Conservation (phyloP, 2,113 vertebrate species). For the Natator depressus region DNA sequence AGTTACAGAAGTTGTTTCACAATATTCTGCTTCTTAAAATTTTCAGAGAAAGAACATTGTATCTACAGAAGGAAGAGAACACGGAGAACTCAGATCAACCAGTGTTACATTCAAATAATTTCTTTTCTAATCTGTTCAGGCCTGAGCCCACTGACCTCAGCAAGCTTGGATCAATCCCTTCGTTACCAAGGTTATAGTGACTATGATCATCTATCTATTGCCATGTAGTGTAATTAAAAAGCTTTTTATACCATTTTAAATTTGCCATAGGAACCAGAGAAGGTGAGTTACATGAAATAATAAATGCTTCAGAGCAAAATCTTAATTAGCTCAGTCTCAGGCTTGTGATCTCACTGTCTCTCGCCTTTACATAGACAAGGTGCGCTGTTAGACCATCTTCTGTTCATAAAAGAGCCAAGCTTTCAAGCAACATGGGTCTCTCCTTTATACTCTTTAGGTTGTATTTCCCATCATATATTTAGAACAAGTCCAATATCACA, state of each 20-base stretch:
- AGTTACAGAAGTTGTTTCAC: accelerated
- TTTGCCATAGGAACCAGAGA: neutral
- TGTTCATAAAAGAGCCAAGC: neutral
- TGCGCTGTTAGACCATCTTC: neutral
- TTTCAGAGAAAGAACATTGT: neutral
- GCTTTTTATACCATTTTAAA: neutral
- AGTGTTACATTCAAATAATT: neutral
- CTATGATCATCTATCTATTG: neutral
- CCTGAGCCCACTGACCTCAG: neutral
- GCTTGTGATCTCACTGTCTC: neutral
- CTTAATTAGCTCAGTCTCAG: neutral
- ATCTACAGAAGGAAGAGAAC: neutral
- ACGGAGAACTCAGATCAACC: neutral
- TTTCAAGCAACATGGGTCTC: neutral
- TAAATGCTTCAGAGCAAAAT: neutral
- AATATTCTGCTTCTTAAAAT: neutral
- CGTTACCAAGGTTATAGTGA: neutral
- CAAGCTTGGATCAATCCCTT: neutral
- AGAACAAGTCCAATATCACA: constrained; percentile 20
- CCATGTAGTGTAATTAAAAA: accelerated
- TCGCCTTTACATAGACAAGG: neutral
- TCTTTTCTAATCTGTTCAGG: no score
- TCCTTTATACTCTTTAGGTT: neutral
- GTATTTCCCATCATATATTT: neutral
- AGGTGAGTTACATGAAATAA: constrained; percentile 14